phyloP scores from a whole-genome alignment of 2,113 vertebrate genomes.

The Neogale vison region DNA sequence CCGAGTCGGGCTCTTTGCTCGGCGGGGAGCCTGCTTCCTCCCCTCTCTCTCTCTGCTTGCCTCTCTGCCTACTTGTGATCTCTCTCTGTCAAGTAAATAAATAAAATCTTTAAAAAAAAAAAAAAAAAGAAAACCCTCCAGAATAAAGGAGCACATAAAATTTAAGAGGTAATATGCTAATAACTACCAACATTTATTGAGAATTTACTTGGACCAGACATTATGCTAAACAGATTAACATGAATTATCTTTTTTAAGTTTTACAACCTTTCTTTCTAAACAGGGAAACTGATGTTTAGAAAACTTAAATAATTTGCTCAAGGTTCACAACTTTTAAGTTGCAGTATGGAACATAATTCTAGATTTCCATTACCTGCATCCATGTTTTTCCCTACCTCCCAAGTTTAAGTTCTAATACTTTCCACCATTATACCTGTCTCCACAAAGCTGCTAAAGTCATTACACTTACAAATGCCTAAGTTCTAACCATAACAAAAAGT shows the following conservation, averaged over 20 bases:
- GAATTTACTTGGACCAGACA: neutral
- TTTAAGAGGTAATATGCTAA: neutral
- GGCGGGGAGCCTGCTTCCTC: too few relatives aligned
- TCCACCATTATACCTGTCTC: neutral
- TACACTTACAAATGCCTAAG: neutral
- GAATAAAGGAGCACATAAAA: neutral
- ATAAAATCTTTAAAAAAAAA: too few relatives aligned
- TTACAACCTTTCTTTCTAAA: neutral
- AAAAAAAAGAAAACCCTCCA: neutral
- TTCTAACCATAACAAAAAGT: neutral
- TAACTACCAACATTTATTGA: neutral
- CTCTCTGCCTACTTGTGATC: too few relatives aligned
- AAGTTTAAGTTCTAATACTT: neutral
- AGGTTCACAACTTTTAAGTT: neutral
- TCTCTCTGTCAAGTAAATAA: too few relatives aligned
- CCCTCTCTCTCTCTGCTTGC: too few relatives aligned
- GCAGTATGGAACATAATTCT: neutral
- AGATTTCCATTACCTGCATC: neutral
- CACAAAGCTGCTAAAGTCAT: neutral
- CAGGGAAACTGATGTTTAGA: neutral
- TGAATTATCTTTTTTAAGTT: neutral
- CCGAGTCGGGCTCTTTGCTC: too few relatives aligned
- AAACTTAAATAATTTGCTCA: neutral
- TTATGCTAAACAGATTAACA: neutral
- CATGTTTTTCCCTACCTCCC: neutral